Evolutionary conservation across 2,888 invertebrate genomes (phyloP).

Genomic region (Nephrotoma appendiculata): DNA sequence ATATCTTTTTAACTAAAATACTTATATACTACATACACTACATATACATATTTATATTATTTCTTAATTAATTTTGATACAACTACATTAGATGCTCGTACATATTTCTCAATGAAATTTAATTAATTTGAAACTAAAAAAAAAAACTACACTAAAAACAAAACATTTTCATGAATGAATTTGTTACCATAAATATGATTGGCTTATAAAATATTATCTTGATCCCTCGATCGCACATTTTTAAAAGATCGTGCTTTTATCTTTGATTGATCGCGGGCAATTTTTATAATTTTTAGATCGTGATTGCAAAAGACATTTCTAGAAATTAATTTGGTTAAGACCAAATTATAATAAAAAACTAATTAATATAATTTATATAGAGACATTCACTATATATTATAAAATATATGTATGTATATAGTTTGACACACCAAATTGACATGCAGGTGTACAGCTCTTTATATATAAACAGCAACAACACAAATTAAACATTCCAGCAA

Average conservation of each 20-base stretch:
- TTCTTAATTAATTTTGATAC: neutral
- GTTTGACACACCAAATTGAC: neutral
- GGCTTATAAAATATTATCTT: neutral
- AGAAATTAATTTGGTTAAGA: neutral
- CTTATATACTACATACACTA: neutral
- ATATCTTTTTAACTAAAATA: neutral
- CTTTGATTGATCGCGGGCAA: neutral
- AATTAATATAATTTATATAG: neutral
- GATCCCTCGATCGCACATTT: neutral
- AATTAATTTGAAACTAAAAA: neutral
- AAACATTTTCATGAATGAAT: neutral
- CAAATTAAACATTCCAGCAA: neutral
- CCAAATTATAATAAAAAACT: neutral
- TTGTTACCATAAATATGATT: neutral
- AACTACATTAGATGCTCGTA: neutral
- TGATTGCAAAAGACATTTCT: neutral
- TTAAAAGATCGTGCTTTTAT: neutral
- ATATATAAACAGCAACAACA: neutral
- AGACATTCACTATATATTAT: neutral
- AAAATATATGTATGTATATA: no score
- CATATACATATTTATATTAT: neutral
- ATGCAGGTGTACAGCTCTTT: neutral
- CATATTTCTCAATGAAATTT: neutral
- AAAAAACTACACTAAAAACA: neutral
- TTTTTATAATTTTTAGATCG: neutral